Base-by-base conservation (phyloP, 2,113 vertebrate genomes). In the Potamarius usumacintae region DNA sequence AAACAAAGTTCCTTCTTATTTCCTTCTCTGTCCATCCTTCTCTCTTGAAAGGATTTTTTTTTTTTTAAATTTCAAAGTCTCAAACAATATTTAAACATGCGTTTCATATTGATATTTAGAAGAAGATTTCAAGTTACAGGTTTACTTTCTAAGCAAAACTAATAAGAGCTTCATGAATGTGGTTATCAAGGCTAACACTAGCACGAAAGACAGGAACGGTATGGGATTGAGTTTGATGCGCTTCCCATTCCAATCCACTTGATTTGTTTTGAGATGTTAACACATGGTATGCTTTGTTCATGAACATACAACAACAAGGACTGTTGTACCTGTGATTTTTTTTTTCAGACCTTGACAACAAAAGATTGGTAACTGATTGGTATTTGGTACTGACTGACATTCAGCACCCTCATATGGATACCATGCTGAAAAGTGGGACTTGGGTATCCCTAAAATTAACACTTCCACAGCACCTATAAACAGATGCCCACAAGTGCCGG, bases 1-100 rank as follows among this genome's bases (percentile, higher is more conserved):
- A 71, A 82, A 71, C 83, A 65, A 60, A 65, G 18, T 9, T 30
- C 30, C 14, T 60, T 55, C 76, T 63, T 77, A 69, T 87, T 78
- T 63, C 74, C 22, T 22, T 62, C 67, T 83, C 63, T 15, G 20
- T 14, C 25, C 14, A 85, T 87, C 67, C 48, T 14, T 50, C 69
- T 22, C 67, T 52, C 9, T 25, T 10, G 65, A 80, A 12, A 50
- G 52, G 48, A 11, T 52, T 22, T 50, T 76, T 50, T 76, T 77
- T n/a, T 52, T n/a, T 30, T n/a, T n/a, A n/a, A n/a, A 50, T 22
- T 52, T 78, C 10, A 27, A 78, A 53, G 50, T 55, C 76, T 78
- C 76, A 78, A n/a, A 78, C 76, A 27, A 78, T n/a, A 27, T 76
- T 76, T 10, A 42, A 78, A 53, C 27, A 71, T 15, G n/a, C n/a